phyloP scores from a whole-genome alignment of 2,797 vertebrate species.

The Sternotherus odoratus region DNA sequence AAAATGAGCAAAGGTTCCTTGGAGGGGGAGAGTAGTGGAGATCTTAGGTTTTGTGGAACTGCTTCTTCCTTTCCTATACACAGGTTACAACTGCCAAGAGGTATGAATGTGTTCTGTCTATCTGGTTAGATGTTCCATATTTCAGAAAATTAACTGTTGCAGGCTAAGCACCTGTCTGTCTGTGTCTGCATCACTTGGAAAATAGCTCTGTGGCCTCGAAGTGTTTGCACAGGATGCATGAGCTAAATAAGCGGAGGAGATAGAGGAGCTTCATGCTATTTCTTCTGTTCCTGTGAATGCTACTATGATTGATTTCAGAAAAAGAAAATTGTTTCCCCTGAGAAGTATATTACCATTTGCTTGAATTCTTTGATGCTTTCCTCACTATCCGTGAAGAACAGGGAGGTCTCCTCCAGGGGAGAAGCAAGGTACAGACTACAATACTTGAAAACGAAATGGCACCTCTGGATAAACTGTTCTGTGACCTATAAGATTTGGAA shows the following conservation, averaged over 20 bases:
- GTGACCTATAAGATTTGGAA: slow-evolving; percentile 70
- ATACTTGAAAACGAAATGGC: slow-evolving; percentile 58
- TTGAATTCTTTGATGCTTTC: slow-evolving; percentile 68
- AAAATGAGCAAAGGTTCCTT: neutral
- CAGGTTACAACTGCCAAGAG: neutral
- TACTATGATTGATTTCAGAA: slow-evolving; percentile 71
- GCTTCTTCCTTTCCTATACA: neutral
- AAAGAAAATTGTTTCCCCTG: slow-evolving; percentile 66
- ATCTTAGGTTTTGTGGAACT: neutral
- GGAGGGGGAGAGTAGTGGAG: neutral
- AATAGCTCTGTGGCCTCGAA: slow-evolving; percentile 47
- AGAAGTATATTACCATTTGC: slow-evolving; percentile 71
- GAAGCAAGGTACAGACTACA: slow-evolving; percentile 39
- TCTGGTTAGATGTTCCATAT: neutral
- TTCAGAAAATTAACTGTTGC: slow-evolving; percentile 14
- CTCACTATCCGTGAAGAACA: slow-evolving; percentile 29
- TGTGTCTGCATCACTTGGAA: neutral
- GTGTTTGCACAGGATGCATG: slow-evolving; percentile 36
- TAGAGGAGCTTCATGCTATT: slow-evolving; percentile 56
- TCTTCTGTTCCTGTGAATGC: slow-evolving; percentile 67
- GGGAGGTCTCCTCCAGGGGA: slow-evolving; percentile 25
- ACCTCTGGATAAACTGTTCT: slow-evolving; percentile 65
- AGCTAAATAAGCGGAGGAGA: slow-evolving; percentile 54
- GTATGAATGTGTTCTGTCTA: neutral
- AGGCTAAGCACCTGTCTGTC: neutral